A percentile compares a stretch with the other conserved stretches of the same genome.
These are phyloP conservation scores for Cassiopea xamachana DNA, from an alignment of 30 jellyfish, hydroid and myxozoan genomes.

Conservation along the genomic window DNA sequence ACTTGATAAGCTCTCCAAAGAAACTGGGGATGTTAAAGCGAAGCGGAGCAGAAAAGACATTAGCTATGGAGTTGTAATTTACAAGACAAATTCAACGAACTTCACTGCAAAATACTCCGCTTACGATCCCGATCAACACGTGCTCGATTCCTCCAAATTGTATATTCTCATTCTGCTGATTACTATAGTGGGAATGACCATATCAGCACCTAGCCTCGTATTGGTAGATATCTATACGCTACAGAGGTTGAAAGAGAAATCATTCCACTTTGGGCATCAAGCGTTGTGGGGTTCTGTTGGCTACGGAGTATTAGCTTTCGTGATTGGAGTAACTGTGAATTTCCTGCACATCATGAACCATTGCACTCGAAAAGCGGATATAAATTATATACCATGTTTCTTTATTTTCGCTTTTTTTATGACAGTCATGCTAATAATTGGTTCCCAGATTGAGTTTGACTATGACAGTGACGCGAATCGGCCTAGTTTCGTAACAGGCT, in stretches of 20 bases:
- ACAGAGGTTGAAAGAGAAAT: slow-evolving; percentile 71
- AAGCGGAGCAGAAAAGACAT: slow-evolving; percentile 44
- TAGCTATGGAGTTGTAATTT: slow-evolving; percentile 26
- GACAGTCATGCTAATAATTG: slow-evolving; percentile 72
- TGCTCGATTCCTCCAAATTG: slow-evolving; percentile 75
- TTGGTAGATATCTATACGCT: slow-evolving; percentile 88
- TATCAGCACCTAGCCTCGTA: slow-evolving; percentile 90
- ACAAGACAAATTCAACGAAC: slow-evolving; percentile 58
- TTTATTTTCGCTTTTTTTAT: slow-evolving; percentile 81
- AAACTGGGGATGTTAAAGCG: slow-evolving; percentile 8
- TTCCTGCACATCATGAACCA: slow-evolving; percentile 68
- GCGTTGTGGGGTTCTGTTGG: slow-evolving; percentile 97
- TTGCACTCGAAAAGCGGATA: slow-evolving; percentile 77
- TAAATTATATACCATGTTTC: slow-evolving; percentile 85
- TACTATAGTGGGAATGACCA: slow-evolving; percentile 85
- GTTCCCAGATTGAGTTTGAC: slow-evolving; percentile 72
- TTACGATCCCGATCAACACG: slow-evolving; percentile 93
- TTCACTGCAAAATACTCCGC: slow-evolving; percentile 82
- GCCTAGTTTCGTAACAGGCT: slow-evolving; percentile 73
- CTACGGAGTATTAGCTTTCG: slow-evolving; percentile 76
- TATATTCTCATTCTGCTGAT: slow-evolving; percentile 70
- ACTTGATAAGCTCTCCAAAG: slow-evolving; percentile 19
- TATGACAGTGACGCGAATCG: slow-evolving; percentile 60
- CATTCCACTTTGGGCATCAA: slow-evolving; percentile 84
- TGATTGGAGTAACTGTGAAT: slow-evolving; percentile 76